phyloP scores from a whole-genome alignment of 2,888 invertebrate genomes.

The Dorcus parallelipipedus region DNA sequence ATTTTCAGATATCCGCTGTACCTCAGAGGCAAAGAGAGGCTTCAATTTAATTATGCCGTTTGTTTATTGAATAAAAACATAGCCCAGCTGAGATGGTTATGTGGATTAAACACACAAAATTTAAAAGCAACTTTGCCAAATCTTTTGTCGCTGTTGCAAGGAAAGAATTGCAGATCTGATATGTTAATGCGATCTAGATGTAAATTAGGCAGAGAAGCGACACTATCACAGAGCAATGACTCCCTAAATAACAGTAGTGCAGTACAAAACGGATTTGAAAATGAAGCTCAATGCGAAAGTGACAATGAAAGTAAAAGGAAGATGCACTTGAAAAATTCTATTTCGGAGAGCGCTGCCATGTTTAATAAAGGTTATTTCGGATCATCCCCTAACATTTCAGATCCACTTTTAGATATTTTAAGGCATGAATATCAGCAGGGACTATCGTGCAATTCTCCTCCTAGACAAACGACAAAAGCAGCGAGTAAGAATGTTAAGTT shows the following conservation, averaged over 20 bases:
- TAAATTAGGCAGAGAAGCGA: neutral
- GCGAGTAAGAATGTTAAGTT: slow-evolving; percentile 3
- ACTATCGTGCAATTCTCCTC: slow-evolving; percentile 26
- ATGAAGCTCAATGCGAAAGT: no score
- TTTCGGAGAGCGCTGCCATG: slow-evolving; percentile 10
- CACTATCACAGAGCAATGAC: neutral
- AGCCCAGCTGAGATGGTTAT: slow-evolving; percentile 80
- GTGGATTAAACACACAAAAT: slow-evolving; percentile 69
- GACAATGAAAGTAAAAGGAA: no score
- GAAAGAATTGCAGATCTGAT: slow-evolving; percentile 12
- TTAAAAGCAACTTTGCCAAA: slow-evolving; percentile 76
- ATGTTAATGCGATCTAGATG: neutral
- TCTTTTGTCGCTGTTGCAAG: slow-evolving; percentile 49
- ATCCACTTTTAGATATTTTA: slow-evolving; percentile 38
- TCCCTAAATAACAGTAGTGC: no score
- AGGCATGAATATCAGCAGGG: slow-evolving; percentile 27
- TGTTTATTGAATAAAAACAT: slow-evolving; percentile 93
- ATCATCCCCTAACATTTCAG: slow-evolving; percentile 32
- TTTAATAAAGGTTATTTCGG: slow-evolving; percentile 23
- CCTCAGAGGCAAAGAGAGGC: slow-evolving; percentile 72
- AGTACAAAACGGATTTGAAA: no score
- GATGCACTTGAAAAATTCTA: neutral
- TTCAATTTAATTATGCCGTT: slow-evolving; percentile 84
- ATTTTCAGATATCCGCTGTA: slow-evolving; percentile 79
- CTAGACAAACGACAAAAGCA: slow-evolving; percentile 8